Evolutionary conservation across 2,797 vertebrate species (phyloP).

Genomic region (Geotrypetes seraphini): DNA sequence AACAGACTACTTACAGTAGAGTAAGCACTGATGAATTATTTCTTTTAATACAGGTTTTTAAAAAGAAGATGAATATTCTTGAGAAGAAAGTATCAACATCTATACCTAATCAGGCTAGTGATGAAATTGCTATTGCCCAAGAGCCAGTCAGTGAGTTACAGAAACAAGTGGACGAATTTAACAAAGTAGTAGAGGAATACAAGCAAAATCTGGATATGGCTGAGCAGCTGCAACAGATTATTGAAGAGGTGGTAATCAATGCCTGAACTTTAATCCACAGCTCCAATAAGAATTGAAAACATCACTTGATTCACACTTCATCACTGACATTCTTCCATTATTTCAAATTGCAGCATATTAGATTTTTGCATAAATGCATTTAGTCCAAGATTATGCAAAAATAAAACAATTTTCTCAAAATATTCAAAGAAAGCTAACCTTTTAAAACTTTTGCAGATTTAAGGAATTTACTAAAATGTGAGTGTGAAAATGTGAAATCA

Average conservation of each 20-base stretch:
- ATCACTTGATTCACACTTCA: background rate
- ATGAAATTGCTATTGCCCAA: conserved; percentile 43
- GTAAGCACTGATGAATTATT: no score
- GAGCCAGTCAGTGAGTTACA: conserved; percentile 61
- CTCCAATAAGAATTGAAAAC: background rate
- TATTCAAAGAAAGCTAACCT: no score
- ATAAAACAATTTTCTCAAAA: no score
- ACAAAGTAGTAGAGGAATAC: conserved; percentile 64
- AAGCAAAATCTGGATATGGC: conserved; percentile 67
- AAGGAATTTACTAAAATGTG: no score
- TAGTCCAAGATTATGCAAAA: no score
- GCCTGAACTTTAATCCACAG: background rate
- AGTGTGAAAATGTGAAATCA: no score
- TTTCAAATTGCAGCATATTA: background rate
- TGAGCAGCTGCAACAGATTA: conserved; percentile 70
- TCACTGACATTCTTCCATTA: background rate
- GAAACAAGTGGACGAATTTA: conserved; percentile 70
- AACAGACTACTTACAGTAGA: no score
- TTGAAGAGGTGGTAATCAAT: conserved; percentile 67
- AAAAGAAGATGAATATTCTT: conserved; percentile 60
- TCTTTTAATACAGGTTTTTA: conserved; percentile 54
- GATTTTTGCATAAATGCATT: no score
- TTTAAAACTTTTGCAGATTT: no score
- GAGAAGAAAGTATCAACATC: conserved; percentile 43
- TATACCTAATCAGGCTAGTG: conserved; percentile 37